These are phyloP conservation scores for Colostygia pectinataria DNA, from an alignment of 2,888 invertebrate species.

Conservation along the genomic window DNA sequence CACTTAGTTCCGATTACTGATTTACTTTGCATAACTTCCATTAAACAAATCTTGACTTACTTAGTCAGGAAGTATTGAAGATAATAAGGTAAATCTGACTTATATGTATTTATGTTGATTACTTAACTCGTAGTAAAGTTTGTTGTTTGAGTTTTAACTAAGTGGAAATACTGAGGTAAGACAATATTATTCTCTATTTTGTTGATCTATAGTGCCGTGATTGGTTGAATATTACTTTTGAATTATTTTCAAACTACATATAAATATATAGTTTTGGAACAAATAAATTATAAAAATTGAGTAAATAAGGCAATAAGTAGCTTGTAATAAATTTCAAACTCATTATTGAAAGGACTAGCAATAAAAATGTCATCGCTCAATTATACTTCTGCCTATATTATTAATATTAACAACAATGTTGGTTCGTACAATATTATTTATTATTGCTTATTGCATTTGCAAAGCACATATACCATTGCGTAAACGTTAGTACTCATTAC, in stretches of 20 bases:
- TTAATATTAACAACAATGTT: too few relatives aligned
- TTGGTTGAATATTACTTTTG: neutral
- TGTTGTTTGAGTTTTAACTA: slow-evolving; percentile 1
- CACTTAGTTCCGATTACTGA: slow-evolving; percentile 9
- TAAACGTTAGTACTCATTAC: slow-evolving; percentile 10
- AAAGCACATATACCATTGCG: neutral
- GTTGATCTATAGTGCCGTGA: neutral
- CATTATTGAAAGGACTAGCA: too few relatives aligned
- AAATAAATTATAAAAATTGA: too few relatives aligned
- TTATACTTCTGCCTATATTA: too few relatives aligned
- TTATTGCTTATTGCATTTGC: too few relatives aligned
- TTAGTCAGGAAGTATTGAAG: slow-evolving; percentile 3
- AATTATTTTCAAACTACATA: too few relatives aligned
- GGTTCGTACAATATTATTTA: too few relatives aligned
- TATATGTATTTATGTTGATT: slow-evolving; percentile 13
- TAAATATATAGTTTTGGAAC: too few relatives aligned
- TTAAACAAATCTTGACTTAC: slow-evolving; percentile 12
- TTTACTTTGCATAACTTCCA: slow-evolving; percentile 8
- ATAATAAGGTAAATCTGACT: slow-evolving; percentile 15
- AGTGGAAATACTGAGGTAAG: neutral
- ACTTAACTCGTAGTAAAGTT: slow-evolving; percentile 5
- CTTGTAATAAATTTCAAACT: too few relatives aligned
- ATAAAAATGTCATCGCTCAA: too few relatives aligned
- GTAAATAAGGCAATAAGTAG: too few relatives aligned
- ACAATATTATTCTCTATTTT: neutral